These are phyloP conservation scores for Rhogogaster chlorosoma DNA, from an alignment of 2,888 invertebrate species.

Conservation along the genomic window DNA sequence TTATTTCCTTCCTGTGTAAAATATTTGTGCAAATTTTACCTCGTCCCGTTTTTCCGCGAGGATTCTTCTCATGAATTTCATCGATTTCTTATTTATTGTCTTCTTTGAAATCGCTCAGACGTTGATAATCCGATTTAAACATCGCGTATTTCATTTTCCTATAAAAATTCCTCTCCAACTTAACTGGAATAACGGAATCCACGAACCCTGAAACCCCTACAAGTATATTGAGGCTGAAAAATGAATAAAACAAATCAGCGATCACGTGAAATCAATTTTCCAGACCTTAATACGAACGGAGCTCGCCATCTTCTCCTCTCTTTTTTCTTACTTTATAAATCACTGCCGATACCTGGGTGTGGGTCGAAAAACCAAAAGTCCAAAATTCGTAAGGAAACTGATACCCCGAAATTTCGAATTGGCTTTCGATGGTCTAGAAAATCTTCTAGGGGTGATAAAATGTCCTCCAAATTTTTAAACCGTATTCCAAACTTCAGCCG, in stretches of 20 bases:
- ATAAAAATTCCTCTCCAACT: background rate
- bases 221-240: background rate
- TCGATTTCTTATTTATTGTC: background rate
- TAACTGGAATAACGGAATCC: background rate
- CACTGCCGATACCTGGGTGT: too few species aligned
- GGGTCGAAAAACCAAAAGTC: too few species aligned
- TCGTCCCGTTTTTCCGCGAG: background rate
- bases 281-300: background rate
- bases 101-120: background rate
- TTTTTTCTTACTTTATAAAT: too few species aligned
- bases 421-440: too few species aligned
- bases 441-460: too few species aligned
- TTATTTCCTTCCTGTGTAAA: background rate
- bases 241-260: background rate
- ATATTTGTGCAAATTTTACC: background rate
- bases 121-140: background rate
- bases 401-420: too few species aligned
- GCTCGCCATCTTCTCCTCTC: too few species aligned
- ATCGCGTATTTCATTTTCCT: background rate
- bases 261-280: background rate
- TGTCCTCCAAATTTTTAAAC: too few species aligned
- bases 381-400: too few species aligned
- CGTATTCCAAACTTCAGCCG: too few species aligned
- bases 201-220: background rate
- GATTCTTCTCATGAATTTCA: background rate